phyloP scores from a whole-genome alignment of 1,140 invertebrate genomes.

The Wiebesia pumilae region DNA sequence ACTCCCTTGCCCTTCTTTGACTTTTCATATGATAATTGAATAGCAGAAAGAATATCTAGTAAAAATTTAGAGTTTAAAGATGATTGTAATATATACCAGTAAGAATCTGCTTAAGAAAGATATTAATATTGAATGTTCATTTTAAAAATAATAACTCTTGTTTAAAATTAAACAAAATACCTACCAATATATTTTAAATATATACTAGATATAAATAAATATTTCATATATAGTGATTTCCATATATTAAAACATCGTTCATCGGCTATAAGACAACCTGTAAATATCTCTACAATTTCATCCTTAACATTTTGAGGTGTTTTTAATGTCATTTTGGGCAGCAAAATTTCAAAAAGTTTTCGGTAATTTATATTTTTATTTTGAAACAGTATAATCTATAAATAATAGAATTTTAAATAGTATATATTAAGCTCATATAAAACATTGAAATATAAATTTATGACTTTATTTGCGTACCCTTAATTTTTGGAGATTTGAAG shows the following conservation, averaged over 20 bases:
- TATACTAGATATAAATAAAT: conserved; percentile 72
- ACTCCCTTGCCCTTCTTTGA: conserved; percentile 69
- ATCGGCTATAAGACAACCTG: conserved; percentile 73
- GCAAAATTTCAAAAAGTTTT: conserved; percentile 71
- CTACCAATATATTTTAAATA: conserved; percentile 75
- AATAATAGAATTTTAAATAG: neutral
- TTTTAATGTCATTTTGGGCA: conserved; percentile 70
- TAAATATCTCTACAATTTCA: conserved; percentile 70
- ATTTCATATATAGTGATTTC: conserved; percentile 76
- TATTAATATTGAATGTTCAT: conserved; percentile 5
- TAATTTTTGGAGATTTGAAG: conserved; percentile 68
- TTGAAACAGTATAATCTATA: conserved; percentile 65
- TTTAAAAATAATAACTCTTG: conserved; percentile 4
- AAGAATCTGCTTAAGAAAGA: conserved; percentile 60
- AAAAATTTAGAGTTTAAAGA: conserved; percentile 61
- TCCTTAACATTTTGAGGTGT: conserved; percentile 66
- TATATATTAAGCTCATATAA: neutral
- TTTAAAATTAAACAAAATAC: conserved; percentile 45
- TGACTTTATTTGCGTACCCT: conserved; percentile 60
- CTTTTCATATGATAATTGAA: conserved; percentile 64
- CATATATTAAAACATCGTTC: conserved; percentile 75
- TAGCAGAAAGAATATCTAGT: conserved; percentile 60
- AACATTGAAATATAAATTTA: conserved; percentile 58
- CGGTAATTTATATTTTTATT: conserved; percentile 68
- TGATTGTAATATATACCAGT: conserved; percentile 62